Evolutionary conservation across 2,888 invertebrate genomes (phyloP), one percentile per base, ranked within the genome.

Genomic region (Steinernema carpocapsae): DNA sequence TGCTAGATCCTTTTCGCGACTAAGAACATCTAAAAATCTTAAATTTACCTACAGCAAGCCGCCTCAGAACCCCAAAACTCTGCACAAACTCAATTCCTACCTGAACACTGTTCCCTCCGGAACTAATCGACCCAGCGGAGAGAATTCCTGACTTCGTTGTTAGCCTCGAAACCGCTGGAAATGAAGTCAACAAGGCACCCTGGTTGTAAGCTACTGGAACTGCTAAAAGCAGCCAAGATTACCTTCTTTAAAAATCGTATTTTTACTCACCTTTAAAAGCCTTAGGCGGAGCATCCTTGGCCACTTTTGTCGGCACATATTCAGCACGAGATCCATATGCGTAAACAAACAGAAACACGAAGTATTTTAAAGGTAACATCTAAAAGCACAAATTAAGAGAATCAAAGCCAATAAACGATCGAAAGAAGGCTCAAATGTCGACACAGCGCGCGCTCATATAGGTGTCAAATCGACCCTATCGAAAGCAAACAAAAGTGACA

Each of bases 401-500:
- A 48, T 48, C 17, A 19, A 19, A 17, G 48, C 48, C 48, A 48
- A 17, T 19, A 37, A 48, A 4, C 4, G 48, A 14, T 4, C 48
- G 43, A 3, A 19, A 48, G 17, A 48, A 14, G 48, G 3, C 48
- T 48, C 19, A 17, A 48, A 19, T 48, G n/a, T 48, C 2, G 17
- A 56, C 26, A 3, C 64, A 6, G 12, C 17, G 32, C 64, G 64
- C 64, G 64, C 64, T 64, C 64, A 64, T 64, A 64, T 64, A 64
- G 64, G 64, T 64, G 64, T 64, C 64, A 29, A 37, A 64, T 17
- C 2, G 32, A 32, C 29, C 17, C 17, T 1, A 29, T 17, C 37
- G 64, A 17, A 64, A 64, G 29, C 64, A 64, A 64, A 64, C 64
- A 64, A 64, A 64, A 64, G 64, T 64, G 64, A 64, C 64, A 64